A percentile compares a stretch with the other conserved stretches of the same genome.
Evolutionary conservation across 1,140 invertebrate species (phyloP).

Genomic region (Fopius arisanus): DNA sequence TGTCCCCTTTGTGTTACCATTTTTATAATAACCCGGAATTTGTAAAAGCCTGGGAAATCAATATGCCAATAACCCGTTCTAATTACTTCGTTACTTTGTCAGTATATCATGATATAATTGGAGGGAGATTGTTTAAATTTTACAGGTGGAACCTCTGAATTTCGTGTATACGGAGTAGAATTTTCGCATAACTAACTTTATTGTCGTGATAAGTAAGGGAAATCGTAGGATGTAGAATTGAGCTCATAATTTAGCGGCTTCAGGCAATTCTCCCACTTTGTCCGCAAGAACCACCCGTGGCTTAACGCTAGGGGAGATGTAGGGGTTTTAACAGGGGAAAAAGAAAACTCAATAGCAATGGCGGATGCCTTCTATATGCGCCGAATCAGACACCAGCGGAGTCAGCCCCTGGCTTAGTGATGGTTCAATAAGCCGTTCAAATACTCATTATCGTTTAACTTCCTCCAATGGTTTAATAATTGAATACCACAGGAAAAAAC

Average conservation of each 20-base stretch:
- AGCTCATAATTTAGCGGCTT: conserved; percentile 41
- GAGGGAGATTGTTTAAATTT: too few relatives aligned
- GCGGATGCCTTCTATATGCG: not conserved
- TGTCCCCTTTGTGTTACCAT: not conserved
- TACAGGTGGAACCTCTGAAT: too few relatives aligned
- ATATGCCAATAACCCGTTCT: not conserved
- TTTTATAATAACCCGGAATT: not conserved
- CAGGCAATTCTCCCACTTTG: conserved; percentile 23
- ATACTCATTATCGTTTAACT: not conserved
- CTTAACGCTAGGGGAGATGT: not conserved
- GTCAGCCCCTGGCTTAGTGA: not conserved
- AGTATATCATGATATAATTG: too few relatives aligned
- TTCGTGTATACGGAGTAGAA: not conserved
- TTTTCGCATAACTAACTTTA: not conserved
- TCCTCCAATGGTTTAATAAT: conserved; percentile 2
- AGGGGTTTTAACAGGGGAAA: conserved; percentile 23
- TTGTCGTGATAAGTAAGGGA: not conserved
- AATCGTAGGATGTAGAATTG: conserved; percentile 24
- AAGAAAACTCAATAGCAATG: conserved; percentile 19
- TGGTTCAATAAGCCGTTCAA: not conserved
- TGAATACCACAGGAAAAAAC: not conserved
- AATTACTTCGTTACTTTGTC: not conserved
- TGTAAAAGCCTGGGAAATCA: not conserved
- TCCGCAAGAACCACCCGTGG: conserved; percentile 20
- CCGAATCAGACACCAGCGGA: not conserved